Evolutionary conservation across 2,113 vertebrate species (phyloP), one percentile per base, ranked within the genome.

Genomic region (Nematolebias whitei): DNA sequence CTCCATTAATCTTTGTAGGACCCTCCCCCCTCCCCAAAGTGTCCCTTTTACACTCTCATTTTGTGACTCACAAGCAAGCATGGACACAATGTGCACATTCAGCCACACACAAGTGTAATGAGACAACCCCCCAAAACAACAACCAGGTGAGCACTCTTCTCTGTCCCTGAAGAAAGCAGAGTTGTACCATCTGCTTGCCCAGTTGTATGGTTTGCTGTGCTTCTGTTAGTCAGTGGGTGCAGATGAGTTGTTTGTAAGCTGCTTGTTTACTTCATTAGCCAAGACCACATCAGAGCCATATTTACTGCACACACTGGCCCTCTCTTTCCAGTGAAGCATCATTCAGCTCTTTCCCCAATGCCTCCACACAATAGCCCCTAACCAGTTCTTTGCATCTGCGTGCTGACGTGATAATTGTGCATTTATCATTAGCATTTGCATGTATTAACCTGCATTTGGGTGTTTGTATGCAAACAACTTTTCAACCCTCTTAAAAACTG

Each of bases 1-100:
- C 29, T 87, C 91, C 88, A 83, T 92, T 92, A 93, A 94, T 95
- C 91, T 91, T 92, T 49, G 54, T 63, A 53, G 76, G 69, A 57
- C 43, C 72, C 67, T 64, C 71, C 71, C 62, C 64, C 48, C 50
- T 29, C 72, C 72, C 60, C 68, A 41, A 26, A 59, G 11, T 44
- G 70, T 76, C 78, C 72, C 53, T 48, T 74, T 81, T 69, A 67
- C 71, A 41, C 51, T 12, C 66, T 78, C 71, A 67, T 74, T 68
- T 54, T 65, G 50, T 74, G 66, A 70, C 76, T 71, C 65, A 66
- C 79, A 83, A 68, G 69, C 74, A 58, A 50, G 57, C 71, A 65
- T 48, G 53, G 24, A 40, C 44, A 47, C 66, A 38, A 23, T 26
- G 52, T 51, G 26, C 48, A 14, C 43, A 24, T 29, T 9, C 52